Base-by-base conservation (phyloP, 2,888 invertebrate species). In the Xiphydria camelus region DNA sequence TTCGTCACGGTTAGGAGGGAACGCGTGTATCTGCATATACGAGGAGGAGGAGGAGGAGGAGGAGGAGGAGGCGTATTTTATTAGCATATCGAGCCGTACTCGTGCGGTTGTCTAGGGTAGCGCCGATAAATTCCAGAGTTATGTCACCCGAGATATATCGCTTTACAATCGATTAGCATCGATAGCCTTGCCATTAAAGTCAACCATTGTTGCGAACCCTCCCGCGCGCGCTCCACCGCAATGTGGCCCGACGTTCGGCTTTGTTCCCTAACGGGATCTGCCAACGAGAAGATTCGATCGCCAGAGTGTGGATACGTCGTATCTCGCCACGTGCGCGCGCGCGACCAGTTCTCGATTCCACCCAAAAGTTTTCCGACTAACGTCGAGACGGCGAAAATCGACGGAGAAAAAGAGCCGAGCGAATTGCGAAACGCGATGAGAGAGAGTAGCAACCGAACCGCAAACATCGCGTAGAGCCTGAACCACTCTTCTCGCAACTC, bases 61-160 rank as follows among this genome's bases (percentile, higher is more conserved):
- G 7, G 10, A 4, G 12, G 2, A 10, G 4, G 26, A 7, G 19
- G 31, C 18, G 12, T 7, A 14, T 5, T 63, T 63, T 62, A 65
- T 64, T 64, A 65, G 63, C 63, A 59, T 63, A 62, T 55, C 56
- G 57, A 53, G 54, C 45, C 52, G 51, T 42, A 39, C 49, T 42
- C 46, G 4, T 12, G 9, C 14, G 4, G 20, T 10, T 12, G 35
- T 10, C 12, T 15, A 59, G 60, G 51, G 54, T 61, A 59, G 63
- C 62, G 59, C 54, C 65, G 61, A 67, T 66, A 66, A 67, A 68
- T 66, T 64, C 62, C 57, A 57, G 56, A 61, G 65, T 68, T 67
- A 67, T 66, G 67, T 68, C 66, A 66, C 59, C 60, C 54, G 51
- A 62, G 69, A 69, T 64, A 67, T 64, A 66, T 66, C 63, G 63